These are phyloP conservation scores for Xylocopa sonorina DNA, from an alignment of 1,140 invertebrate genomes.

Conservation along the genomic window DNA sequence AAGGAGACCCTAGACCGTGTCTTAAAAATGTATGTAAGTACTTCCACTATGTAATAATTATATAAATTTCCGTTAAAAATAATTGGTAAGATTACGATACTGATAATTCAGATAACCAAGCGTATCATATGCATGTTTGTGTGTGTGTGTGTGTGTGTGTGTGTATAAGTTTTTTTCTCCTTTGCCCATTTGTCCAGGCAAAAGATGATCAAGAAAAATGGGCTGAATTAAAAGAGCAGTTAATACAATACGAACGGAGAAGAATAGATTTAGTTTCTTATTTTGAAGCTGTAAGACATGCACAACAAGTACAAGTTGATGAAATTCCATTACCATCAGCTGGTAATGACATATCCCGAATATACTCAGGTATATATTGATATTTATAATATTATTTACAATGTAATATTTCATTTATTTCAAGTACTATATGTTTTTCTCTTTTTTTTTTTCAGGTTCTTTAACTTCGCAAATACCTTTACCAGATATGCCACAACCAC, in stretches of 20 bases:
- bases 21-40: conserved; percentile 97
- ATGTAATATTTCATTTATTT: conserved; percentile 50
- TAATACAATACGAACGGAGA: conserved; percentile 96
- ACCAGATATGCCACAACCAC: conserved; percentile 86
- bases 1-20: conserved; percentile 97
- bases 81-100: conserved; percentile 47
- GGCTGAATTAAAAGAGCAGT: conserved; percentile 93
- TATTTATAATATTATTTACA: conserved; percentile 26
- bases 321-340: conserved; percentile 95
- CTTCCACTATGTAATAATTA: conserved; percentile 30
- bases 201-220: conserved; percentile 98
- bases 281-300: conserved; percentile 96
- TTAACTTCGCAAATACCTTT: conserved; percentile 90
- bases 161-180: conserved; percentile 33
- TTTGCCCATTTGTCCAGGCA: conserved; percentile 88
- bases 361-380: conserved; percentile 80
- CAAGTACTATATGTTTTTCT: conserved; percentile 80
- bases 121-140: no score
- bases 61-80: conserved; percentile 42
- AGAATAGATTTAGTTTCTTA: conserved; percentile 93
- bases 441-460: no score
- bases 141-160: conserved; percentile 8
- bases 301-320: conserved; percentile 97
- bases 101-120: conserved; percentile 17
- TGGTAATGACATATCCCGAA: conserved; percentile 75